Conservation (phyloP, 2,797 vertebrate species). For the Neosalanx taihuensis region DNA sequence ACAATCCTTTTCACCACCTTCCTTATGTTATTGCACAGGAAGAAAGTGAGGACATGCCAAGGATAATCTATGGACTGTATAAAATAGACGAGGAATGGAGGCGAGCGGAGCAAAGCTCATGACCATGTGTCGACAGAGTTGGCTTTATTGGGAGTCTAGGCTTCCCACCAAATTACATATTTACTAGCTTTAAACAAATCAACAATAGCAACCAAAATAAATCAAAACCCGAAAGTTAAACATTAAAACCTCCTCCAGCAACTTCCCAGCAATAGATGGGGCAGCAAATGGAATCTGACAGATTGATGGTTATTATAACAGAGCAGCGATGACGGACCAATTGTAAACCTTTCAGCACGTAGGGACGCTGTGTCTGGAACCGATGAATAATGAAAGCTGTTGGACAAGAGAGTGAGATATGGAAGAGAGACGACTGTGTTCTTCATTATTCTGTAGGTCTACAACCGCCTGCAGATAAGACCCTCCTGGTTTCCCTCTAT, state of each 20-base stretch:
- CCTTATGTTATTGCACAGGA: neutral
- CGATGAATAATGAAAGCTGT: slow-evolving; percentile 39
- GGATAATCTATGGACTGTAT: neutral
- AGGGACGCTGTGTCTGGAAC: slow-evolving; percentile 16
- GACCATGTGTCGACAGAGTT: too few relatives aligned
- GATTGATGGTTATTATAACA: slow-evolving; percentile 45
- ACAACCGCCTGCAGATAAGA: neutral
- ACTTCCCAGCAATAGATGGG: neutral
- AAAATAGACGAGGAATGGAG: neutral
- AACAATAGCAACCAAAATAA: too few relatives aligned
- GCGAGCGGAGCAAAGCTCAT: too few relatives aligned
- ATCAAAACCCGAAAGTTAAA: neutral
- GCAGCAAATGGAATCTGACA: neutral
- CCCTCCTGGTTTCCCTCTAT: neutral
- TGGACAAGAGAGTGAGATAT: slow-evolving; percentile 15
- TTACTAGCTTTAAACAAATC: too few relatives aligned
- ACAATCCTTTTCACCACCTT: neutral
- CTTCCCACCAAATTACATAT: too few relatives aligned
- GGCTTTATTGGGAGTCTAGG: too few relatives aligned
- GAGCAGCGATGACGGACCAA: slow-evolving; percentile 29
- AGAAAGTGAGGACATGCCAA: neutral
- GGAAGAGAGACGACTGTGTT: neutral
- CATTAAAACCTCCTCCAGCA: slow-evolving; percentile 12
- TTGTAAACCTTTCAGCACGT: slow-evolving; percentile 27
- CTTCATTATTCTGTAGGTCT: neutral